phyloP scores from a whole-genome alignment of 2,797 vertebrate species.

The Enteromius fasciolatus region DNA sequence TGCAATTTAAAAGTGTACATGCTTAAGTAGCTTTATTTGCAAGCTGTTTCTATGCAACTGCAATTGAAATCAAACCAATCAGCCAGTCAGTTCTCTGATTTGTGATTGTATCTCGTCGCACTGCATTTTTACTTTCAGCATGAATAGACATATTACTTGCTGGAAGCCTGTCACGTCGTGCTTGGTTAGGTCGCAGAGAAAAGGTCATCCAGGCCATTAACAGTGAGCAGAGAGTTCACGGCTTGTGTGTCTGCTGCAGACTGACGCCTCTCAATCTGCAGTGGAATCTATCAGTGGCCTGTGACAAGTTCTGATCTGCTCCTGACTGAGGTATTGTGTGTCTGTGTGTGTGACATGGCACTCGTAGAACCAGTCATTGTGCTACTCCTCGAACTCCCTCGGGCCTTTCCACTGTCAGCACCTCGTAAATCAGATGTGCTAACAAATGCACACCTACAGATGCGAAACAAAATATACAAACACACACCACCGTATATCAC shows the following conservation, averaged over 20 bases:
- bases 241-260: constrained; percentile 53
- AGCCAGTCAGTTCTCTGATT: background rate
- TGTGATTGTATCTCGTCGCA: background rate
- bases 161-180: background rate
- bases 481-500: background rate
- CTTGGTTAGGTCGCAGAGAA: background rate
- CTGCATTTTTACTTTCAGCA: background rate
- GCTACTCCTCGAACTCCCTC: constrained; percentile 24
- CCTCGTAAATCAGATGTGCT: constrained; percentile 45
- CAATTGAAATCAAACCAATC: background rate
- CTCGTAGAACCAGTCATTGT: constrained; percentile 37
- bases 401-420: constrained; percentile 49
- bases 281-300: constrained; percentile 55
- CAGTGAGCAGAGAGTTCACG: constrained; percentile 27
- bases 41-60: background rate
- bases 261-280: constrained; percentile 60
- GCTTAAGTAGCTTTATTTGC: background rate
- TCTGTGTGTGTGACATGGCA: constrained; percentile 13
- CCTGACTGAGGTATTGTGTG: constrained; percentile 7
- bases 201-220: background rate
- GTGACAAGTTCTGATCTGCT: constrained; percentile 53
- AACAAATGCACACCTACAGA: constrained; percentile 40
- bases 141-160: background rate
- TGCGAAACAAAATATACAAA: constrained; percentile 51
- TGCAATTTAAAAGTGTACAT: background rate